Conservation (phyloP, 2,797 vertebrate species). For the Acropternis orthonyx region DNA sequence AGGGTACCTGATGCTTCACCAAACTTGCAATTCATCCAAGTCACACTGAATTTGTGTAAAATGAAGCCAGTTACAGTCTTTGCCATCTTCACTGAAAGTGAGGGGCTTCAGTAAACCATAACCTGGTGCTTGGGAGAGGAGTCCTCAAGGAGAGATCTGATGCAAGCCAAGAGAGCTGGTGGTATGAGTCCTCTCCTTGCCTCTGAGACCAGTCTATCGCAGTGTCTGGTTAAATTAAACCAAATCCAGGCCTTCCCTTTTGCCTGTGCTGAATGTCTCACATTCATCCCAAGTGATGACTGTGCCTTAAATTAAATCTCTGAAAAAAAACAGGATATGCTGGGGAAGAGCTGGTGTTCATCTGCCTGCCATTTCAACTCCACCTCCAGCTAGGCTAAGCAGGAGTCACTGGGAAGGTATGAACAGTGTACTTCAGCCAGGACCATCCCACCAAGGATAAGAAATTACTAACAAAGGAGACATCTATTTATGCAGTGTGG, state of each 20-base stretch:
- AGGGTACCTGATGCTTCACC: background rate
- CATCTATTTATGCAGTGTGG: background rate
- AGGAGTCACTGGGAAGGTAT: background rate
- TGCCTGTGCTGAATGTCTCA: background rate
- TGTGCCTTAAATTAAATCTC: background rate
- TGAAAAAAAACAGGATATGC: background rate
- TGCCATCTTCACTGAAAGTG: background rate
- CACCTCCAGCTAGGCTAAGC: background rate
- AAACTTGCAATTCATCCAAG: background rate
- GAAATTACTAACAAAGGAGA: conserved; percentile 10
- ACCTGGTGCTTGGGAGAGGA: background rate
- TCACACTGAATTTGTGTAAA: background rate
- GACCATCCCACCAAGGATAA: background rate
- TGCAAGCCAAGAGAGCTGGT: background rate
- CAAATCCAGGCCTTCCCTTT: background rate
- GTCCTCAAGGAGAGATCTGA: background rate
- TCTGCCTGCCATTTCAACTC: background rate
- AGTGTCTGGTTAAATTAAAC: background rate
- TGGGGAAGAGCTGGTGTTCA: background rate
- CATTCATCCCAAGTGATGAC: background rate
- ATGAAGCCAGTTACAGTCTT: background rate
- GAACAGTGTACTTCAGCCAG: background rate
- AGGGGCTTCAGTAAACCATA: background rate
- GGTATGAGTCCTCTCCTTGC: background rate
- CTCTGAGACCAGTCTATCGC: background rate